Conservation (phyloP, 1,140 invertebrate genomes). For the Panagrolaimus sp. region DNA sequence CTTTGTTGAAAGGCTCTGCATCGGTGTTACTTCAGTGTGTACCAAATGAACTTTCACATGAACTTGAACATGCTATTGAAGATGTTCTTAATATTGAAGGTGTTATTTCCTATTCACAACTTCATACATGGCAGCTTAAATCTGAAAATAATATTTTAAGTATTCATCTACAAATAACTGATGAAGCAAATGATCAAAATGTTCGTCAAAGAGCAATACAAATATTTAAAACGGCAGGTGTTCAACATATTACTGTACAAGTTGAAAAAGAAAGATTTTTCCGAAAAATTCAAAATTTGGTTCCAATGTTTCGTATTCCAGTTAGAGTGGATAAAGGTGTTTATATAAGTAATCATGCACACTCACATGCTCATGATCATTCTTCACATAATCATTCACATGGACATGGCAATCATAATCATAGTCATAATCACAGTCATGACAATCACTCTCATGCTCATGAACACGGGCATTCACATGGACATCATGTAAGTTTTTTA, state of each 20-base stretch:
- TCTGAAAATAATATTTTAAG: conserved; percentile 45
- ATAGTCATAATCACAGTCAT: neutral
- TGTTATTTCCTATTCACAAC: conserved; percentile 41
- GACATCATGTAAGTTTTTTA: neutral
- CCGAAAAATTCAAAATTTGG: conserved; percentile 8
- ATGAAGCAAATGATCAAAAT: conserved; percentile 46
- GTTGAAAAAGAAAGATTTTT: conserved; percentile 33
- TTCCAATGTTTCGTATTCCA: neutral
- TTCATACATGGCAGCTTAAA: conserved; percentile 54
- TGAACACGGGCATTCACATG: neutral
- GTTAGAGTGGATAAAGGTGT: neutral
- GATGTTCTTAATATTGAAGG: conserved; percentile 36
- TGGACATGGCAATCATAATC: neutral
- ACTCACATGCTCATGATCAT: neutral
- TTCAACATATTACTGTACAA: conserved; percentile 30
- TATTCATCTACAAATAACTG: conserved; percentile 39
- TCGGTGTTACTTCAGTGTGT: conserved; percentile 59
- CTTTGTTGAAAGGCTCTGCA: conserved; percentile 63
- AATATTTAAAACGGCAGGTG: conserved; percentile 21
- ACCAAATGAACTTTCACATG: conserved; percentile 39
- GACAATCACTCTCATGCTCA: neutral
- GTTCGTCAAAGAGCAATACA: conserved; percentile 28
- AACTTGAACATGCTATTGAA: conserved; percentile 17
- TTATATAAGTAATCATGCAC: neutral
- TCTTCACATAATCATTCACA: neutral